phyloP scores from a whole-genome alignment of 2,888 invertebrate genomes.

The Acanthosoma haemorrhoidale region DNA sequence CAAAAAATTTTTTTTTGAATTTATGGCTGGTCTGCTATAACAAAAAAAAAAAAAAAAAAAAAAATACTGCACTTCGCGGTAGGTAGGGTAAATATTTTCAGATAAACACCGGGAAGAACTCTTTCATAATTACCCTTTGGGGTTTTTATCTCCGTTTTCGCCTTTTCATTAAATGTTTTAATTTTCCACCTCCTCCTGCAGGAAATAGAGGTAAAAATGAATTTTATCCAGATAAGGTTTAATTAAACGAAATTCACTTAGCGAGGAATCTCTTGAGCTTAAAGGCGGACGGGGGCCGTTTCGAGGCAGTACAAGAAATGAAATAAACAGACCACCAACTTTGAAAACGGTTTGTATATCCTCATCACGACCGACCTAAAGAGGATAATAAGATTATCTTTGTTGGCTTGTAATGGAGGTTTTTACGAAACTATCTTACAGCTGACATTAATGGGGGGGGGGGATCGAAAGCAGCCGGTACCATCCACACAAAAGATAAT shows the following conservation, averaged over 20 bases:
- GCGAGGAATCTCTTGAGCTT: neutral
- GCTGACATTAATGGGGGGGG: no score
- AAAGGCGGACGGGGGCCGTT: neutral
- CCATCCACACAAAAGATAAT: no score
- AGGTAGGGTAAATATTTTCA: neutral
- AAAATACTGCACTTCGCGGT: neutral
- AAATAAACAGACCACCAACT: no score
- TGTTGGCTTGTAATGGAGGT: no score
- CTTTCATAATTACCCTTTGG: neutral
- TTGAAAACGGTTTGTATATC: no score
- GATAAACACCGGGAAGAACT: neutral
- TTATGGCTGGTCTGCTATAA: no score
- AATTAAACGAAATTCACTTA: constrained; percentile 5
- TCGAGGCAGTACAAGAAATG: no score
- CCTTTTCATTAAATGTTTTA: neutral
- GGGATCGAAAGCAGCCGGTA: no score
- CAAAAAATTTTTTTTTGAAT: no score
- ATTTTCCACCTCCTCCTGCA: neutral
- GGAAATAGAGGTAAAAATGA: neutral
- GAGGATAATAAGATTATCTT: no score
- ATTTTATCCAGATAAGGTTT: constrained; percentile 1
- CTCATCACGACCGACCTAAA: no score
- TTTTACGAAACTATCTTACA: no score
- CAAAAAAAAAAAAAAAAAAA: neutral
- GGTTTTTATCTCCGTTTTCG: neutral